phyloP scores from a whole-genome alignment of 2,113 vertebrate species.

The Bucco capensis region DNA sequence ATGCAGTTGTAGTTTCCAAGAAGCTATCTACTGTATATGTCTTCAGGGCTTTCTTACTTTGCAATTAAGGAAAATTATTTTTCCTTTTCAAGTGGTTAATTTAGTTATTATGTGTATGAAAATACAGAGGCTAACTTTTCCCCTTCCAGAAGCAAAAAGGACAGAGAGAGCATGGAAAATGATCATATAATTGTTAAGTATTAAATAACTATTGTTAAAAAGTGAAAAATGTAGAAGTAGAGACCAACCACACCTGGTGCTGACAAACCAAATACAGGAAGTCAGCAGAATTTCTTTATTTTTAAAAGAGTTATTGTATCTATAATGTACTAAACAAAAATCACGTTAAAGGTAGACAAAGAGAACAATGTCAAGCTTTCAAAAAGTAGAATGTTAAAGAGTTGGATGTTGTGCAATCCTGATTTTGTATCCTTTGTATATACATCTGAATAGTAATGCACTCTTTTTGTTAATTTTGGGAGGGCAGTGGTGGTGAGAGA shows the following conservation, averaged over 20 bases:
- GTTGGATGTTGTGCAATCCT: neutral
- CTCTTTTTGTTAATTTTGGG: neutral
- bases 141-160: neutral
- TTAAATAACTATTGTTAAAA: neutral
- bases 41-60: neutral
- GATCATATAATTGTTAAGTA: neutral
- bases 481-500: neutral
- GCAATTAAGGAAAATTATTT: neutral
- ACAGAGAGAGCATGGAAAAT: neutral
- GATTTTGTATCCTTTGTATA: neutral
- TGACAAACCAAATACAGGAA: neutral
- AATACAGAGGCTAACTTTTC: neutral
- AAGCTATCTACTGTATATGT: neutral
- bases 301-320: neutral
- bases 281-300: neutral
- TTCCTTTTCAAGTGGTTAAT: neutral
- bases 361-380: neutral
- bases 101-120: neutral
- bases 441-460: neutral
- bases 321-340: neutral
- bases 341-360: neutral
- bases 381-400: neutral
- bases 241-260: neutral
- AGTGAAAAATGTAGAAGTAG: neutral
- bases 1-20: neutral